A percentile compares a stretch with the other conserved stretches of the same genome.
Evolutionary conservation across 2,888 invertebrate species (phyloP).

Genomic region (Phytoseiulus persimilis): DNA sequence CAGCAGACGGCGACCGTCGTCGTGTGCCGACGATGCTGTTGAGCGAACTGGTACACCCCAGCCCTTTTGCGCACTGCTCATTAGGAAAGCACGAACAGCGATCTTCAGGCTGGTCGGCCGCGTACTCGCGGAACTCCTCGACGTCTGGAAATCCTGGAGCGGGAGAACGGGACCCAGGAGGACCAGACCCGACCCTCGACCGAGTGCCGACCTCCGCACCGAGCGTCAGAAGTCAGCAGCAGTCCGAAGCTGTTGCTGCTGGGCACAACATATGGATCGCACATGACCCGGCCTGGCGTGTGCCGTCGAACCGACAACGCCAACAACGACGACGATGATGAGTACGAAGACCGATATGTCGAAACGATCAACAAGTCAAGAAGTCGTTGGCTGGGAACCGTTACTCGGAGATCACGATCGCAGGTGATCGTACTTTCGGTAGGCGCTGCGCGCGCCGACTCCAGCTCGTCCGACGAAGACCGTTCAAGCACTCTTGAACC

Average conservation of each 20-base stretch:
- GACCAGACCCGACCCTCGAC: not conserved
- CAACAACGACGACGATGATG: not conserved
- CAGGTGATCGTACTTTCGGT: not conserved
- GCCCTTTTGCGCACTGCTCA: not conserved
- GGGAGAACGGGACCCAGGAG: not conserved
- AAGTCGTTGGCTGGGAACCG: not conserved
- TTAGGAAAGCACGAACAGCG: not conserved
- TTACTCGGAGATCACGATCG: not conserved
- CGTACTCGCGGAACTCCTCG: not conserved
- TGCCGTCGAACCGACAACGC: not conserved
- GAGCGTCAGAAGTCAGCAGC: not conserved
- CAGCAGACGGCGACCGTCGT: not conserved
- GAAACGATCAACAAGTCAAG: not conserved
- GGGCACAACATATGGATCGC: not conserved
- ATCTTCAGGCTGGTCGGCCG: not conserved
- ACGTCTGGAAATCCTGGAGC: not conserved
- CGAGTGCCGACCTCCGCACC: not conserved
- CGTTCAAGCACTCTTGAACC: not conserved
- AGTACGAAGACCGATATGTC: not conserved
- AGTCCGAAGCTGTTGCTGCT: not conserved
- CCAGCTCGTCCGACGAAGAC: not conserved
- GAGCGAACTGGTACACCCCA: conserved; percentile 5
- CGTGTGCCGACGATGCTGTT: not conserved
- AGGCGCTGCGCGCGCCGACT: not conserved
- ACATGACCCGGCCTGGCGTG: conserved; percentile 5